Conservation (phyloP, 2,113 vertebrate species). For the Corynorhinus townsendii region DNA sequence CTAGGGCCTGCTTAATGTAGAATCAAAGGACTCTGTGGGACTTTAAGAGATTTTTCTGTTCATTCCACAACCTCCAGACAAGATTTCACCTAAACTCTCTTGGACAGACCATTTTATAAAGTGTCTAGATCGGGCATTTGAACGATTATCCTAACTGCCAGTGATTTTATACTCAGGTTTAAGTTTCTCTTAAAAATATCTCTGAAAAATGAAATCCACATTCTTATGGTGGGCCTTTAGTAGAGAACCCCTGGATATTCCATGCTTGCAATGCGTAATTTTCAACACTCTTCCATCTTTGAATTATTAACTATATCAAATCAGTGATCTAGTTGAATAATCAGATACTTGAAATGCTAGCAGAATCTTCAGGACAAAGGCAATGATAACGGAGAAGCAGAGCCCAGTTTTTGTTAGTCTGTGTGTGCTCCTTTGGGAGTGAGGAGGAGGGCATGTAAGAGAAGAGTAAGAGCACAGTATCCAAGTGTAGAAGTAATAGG, state of each 20-base stretch:
- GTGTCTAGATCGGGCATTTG: background rate
- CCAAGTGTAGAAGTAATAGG: background rate
- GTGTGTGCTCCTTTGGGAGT: fast-evolving
- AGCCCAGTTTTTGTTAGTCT: background rate
- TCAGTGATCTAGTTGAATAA: background rate
- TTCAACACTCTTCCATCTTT: background rate
- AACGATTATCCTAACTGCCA: background rate
- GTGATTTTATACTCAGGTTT: background rate
- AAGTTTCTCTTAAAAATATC: background rate
- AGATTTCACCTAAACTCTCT: slow-evolving; percentile 19
- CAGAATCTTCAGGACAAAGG: background rate
- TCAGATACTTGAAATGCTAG: background rate
- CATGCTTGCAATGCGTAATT: background rate
- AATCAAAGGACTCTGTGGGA: background rate
- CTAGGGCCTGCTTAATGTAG: slow-evolving; percentile 35
- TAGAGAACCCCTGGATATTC: background rate
- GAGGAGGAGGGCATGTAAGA: fast-evolving
- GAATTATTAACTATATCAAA: background rate
- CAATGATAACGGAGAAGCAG: background rate
- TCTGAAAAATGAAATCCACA: background rate
- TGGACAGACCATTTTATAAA: slow-evolving; percentile 22
- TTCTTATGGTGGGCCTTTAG: background rate
- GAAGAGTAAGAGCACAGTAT: background rate
- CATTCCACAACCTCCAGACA: slow-evolving; percentile 37
- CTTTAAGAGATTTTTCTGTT: slow-evolving; percentile 47